Base-by-base conservation (phyloP, 2,797 vertebrate genomes). In the Oreonectes daqikongensis region DNA sequence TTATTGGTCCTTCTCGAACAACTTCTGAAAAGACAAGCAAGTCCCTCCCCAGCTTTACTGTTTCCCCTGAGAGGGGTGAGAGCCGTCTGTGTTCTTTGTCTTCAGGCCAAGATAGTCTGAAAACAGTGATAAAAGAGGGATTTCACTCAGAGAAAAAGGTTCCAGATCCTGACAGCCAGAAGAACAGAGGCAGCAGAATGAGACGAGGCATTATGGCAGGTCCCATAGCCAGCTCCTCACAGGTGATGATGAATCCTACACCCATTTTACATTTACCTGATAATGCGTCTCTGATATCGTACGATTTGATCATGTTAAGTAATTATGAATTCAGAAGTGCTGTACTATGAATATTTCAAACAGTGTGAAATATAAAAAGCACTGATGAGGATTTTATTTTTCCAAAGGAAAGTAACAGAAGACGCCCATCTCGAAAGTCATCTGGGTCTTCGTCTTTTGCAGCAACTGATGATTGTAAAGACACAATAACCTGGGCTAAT, bases 131-230 rank as follows among this genome's bases (percentile, higher is more conserved):
- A 69, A 79, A 42, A 81, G 88, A 64, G 18, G 78, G n/a, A 53
- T 38, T 69, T 28, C n/a, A 28, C 10, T 32, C 60, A 15, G 91
- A 92, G 26, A 42, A 35, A 35, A 92, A 88, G 57, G 80, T 50
- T 11, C n/a, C 75, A 10, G 55, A 75, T 68, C 82, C 77, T 32
- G 95, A 95, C 71, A 91, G 82, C 40, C 83, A 83, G 22, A 93
- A 78, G 72, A 85, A 84, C 30, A 94, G 88, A 86, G 83, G 86
- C 24, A 90, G 92, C 84, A 92, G 93, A 46, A 85, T 91, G 0
- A 89, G 91, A 83, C 92, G 91, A 79, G 95, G 93, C 77, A 91
- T 95, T 91, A 94, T 95, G 94, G 78, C 93, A 1, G 95, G 93
- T 59, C 95, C 95, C 0, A 77, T 89, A 1, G 82, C 91, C 35